phyloP scores from a whole-genome alignment of 2,113 vertebrate genomes.

The cat (Felis catus) region F.catus_Fca126_mat1.0 CM031416.1:42535001-42535500 shows the following conservation, averaged over 20 bases:
- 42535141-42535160: background rate
- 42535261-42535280: background rate
- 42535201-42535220: background rate
- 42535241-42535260: background rate
- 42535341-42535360: background rate
- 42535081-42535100: background rate
- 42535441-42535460: no score
- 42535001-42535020: background rate
- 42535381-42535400: background rate
- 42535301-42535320: background rate
- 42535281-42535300: background rate
- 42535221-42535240: background rate
- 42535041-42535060: background rate
- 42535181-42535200: background rate
- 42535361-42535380: background rate
- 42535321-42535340: background rate
- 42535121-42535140: background rate
- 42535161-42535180: background rate
- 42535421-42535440: no score
- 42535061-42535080: background rate
- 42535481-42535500: no score
- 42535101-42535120: background rate
- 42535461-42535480: no score
- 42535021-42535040: background rate
- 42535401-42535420: no score